phyloP scores from a whole-genome alignment of 2,113 vertebrate species.

The Myrmecobius fasciatus region DNA sequence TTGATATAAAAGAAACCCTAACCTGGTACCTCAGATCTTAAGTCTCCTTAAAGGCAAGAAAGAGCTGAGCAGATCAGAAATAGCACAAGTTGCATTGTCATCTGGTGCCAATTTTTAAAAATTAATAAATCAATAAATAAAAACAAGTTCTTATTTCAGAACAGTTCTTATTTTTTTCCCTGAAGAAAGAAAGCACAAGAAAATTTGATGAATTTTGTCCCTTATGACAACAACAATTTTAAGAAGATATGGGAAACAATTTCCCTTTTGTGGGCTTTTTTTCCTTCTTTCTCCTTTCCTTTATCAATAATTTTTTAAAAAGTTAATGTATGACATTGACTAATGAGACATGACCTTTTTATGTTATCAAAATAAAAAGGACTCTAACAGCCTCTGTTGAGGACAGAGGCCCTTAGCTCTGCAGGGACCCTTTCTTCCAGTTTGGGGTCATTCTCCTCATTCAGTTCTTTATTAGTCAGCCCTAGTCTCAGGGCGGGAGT shows the following conservation, averaged over 20 bases:
- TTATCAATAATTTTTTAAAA: constrained; percentile 72
- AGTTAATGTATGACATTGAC: constrained; percentile 73
- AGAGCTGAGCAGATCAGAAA: not conserved
- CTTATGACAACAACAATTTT: not conserved
- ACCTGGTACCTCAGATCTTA: constrained; percentile 25
- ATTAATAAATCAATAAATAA: constrained; percentile 27
- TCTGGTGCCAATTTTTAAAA: not conserved
- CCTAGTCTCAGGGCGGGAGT: constrained; percentile 65
- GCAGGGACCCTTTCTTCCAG: constrained; percentile 75
- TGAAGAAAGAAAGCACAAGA: constrained; percentile 31
- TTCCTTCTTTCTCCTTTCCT: constrained; percentile 47
- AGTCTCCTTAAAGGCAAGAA: constrained; percentile 21
- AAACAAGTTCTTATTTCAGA: constrained; percentile 39
- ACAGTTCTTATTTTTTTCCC: not conserved
- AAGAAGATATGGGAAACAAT: not conserved
- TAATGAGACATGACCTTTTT: constrained; percentile 78
- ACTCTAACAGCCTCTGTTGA: constrained; percentile 62
- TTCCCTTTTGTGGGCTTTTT: not conserved
- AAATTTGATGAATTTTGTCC: not conserved
- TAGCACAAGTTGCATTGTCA: not conserved
- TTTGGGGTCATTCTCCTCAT: constrained; percentile 78
- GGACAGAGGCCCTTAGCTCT: constrained; percentile 67
- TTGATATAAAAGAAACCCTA: not conserved
- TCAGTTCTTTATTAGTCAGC: constrained; percentile 72
- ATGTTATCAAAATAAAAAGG: constrained; percentile 41